Evolutionary conservation across 2,888 invertebrate species (phyloP).

Genomic region (Cetonia aurata): DNA sequence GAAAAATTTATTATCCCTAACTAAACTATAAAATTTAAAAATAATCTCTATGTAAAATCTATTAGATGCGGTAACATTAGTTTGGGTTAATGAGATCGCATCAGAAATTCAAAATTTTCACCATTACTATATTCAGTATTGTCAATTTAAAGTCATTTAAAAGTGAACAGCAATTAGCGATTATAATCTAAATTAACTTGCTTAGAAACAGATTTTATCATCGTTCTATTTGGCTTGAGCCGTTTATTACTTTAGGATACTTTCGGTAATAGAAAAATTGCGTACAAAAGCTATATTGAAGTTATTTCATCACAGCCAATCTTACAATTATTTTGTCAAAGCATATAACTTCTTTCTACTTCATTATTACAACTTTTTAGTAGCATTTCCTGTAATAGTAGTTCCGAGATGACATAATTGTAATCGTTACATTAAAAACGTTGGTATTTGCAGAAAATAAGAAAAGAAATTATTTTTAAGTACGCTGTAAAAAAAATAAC

Average conservation of each 20-base stretch:
- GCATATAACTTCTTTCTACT: no score
- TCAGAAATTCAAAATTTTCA: conserved; percentile 34
- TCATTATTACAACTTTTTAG: no score
- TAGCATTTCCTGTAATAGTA: no score
- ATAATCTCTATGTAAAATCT: conserved; percentile 47
- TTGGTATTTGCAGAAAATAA: not conserved
- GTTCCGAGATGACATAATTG: no score
- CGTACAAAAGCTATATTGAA: conserved; percentile 26
- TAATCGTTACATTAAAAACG: not conserved
- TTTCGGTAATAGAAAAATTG: not conserved
- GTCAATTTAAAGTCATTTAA: no score
- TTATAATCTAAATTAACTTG: not conserved
- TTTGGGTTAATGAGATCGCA: not conserved
- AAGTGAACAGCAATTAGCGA: no score
- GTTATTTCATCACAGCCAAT: conserved; percentile 38
- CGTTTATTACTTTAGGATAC: not conserved
- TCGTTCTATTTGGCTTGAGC: no score
- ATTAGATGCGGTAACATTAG: conserved; percentile 24
- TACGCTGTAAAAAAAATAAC: conserved; percentile 3
- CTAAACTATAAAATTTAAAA: conserved; percentile 52
- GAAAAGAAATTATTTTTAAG: conserved; percentile 6
- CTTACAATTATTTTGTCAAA: conserved; percentile 11
- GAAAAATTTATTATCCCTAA: conserved; percentile 52
- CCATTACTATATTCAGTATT: conserved; percentile 11
- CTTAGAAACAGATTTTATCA: not conserved